A percentile compares a stretch with the other conserved stretches of the same genome.
These are phyloP conservation scores for Pinctada fucata DNA, from an alignment of 2,888 invertebrate genomes.

Conservation along the genomic window DNA sequence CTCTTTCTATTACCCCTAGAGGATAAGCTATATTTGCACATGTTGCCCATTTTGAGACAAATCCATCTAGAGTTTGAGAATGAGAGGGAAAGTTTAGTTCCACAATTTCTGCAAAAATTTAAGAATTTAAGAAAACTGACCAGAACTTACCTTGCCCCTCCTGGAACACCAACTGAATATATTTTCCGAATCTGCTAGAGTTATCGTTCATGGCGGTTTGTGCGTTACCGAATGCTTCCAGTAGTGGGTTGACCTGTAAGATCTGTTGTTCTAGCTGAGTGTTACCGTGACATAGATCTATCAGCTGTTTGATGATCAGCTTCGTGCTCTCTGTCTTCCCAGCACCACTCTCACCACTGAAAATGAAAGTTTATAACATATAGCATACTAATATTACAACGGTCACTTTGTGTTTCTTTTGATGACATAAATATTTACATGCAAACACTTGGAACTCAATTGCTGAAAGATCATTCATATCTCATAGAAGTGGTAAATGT, in stretches of 20 bases:
- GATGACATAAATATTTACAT: no score
- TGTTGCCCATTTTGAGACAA: no score
- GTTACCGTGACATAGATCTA: constrained; percentile 71
- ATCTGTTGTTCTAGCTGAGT: constrained; percentile 75
- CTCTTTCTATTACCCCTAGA: no score
- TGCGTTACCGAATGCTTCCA: constrained; percentile 76
- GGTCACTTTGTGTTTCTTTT: no score
- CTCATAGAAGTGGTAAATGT: no score
- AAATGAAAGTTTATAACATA: constrained; percentile 20
- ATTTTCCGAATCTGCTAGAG: constrained; percentile 76
- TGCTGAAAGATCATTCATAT: no score
- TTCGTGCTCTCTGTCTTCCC: constrained; percentile 76
- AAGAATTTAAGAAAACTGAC: no score
- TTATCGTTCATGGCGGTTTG: constrained; percentile 75
- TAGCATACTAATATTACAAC: not conserved
- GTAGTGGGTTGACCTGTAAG: constrained; percentile 74
- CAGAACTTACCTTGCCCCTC: constrained; percentile 66
- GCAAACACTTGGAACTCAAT: no score
- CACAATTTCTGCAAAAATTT: no score
- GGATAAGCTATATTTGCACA: no score
- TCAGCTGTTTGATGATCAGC: constrained; percentile 73
- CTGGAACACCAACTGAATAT: constrained; percentile 72
- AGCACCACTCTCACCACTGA: constrained; percentile 75
- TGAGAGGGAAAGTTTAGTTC: no score
- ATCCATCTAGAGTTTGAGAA: no score